Base-by-base conservation (phyloP, 2,113 vertebrate genomes). In the Pungitius pungitius region DNA sequence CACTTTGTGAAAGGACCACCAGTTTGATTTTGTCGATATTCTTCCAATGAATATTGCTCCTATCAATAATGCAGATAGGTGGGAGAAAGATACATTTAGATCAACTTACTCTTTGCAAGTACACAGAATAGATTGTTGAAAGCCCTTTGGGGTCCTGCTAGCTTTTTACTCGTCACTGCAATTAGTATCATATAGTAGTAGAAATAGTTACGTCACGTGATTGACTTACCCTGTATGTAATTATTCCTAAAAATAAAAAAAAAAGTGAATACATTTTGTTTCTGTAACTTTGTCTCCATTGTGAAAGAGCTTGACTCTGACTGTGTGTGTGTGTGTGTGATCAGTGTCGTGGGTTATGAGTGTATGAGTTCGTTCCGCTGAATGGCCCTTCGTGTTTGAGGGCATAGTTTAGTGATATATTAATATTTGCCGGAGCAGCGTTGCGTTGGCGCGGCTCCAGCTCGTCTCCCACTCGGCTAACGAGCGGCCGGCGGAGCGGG, bases 401-500 rank as follows among this genome's bases (percentile, higher is more conserved):
- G 47, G 20, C 42, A 57, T n/a, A 9, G 30, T 39, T 40, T n/a
- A 26, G 27, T 45, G 57, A 61, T 69, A 65, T 26, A 52, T 54
- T 43, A 49, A 69, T 69, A 18, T 42, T 45, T 51, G 14, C 20
- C n/a, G 1, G 40, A 4, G 9, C 45, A 8, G 17, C 24, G 8
- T 20, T 8, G 20, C 3, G 33, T 35, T 80, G 75, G 62, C 27
- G 18, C 20, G 3, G 27, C 14, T 40, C 54, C 73, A 71, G 57
- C 33, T 52, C 15, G 10, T 43, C 54, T 55, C 39, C 52, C 63
- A 4, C 13, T 59, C 17, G 33, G 54, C 43, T 52, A 33, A 22
- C 8, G 47, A 52, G 52, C 30, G 68, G 73, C 77, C 71, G 64
- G 77, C 64, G 22, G 61, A 80, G 64, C 66, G 13, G 65, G 42